These are phyloP conservation scores for Mirounga angustirostris DNA, from an alignment of 2,113 vertebrate species.

Conservation along the genomic window DNA sequence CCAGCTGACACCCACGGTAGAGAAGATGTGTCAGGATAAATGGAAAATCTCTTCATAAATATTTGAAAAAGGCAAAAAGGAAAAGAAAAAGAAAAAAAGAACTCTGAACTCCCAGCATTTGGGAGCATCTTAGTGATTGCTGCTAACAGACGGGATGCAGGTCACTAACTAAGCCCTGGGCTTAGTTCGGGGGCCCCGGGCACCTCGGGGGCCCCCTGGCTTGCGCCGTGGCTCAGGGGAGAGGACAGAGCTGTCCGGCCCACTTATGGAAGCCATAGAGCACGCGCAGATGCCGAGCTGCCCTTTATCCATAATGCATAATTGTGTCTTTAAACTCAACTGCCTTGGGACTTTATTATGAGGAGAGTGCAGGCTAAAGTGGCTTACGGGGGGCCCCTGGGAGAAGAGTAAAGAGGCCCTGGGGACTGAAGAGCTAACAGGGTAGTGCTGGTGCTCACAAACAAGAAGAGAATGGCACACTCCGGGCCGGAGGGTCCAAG, in stretches of 20 bases:
- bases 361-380: background rate
- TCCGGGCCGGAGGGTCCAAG: rapidly evolving
- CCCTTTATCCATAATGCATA: conserved; percentile 55
- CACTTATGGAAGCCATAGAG: background rate
- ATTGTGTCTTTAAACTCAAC: conserved; percentile 24
- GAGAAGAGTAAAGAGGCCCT: background rate
- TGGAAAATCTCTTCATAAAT: conserved; percentile 79
- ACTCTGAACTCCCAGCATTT: background rate
- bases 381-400: background rate
- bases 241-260: conserved; percentile 45
- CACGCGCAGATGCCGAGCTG: background rate
- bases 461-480: rapidly evolving
- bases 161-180: rapidly evolving
- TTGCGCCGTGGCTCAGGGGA: background rate
- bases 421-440: background rate
- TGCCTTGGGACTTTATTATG: conserved; percentile 45
- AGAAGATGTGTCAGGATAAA: conserved; percentile 81
- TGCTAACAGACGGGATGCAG: background rate
- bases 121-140: background rate
- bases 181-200: background rate
- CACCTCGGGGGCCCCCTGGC: background rate
- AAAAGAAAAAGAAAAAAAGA: background rate
- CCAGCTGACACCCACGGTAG: conserved; percentile 84
- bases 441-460: background rate
- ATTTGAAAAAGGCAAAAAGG: conserved; percentile 66